These are phyloP conservation scores for Spinus pinus DNA, from an alignment of 2,797 vertebrate species.

Conservation along the genomic window DNA sequence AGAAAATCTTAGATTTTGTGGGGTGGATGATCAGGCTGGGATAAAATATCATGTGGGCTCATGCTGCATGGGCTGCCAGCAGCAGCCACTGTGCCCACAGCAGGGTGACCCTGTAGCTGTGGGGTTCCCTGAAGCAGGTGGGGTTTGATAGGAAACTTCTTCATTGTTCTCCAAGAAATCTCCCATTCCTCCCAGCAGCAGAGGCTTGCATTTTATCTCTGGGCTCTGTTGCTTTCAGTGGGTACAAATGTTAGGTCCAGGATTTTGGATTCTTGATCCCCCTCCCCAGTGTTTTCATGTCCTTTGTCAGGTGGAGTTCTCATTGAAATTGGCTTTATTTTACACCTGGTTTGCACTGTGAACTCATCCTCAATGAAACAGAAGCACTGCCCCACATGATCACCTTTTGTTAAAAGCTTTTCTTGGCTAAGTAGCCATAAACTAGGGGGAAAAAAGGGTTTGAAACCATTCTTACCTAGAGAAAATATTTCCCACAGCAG, in stretches of 20 bases:
- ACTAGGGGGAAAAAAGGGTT: background rate
- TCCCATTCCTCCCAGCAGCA: background rate
- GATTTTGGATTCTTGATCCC: background rate
- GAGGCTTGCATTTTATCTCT: background rate
- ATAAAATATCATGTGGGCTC: background rate
- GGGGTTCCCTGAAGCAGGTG: background rate
- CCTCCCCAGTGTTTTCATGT: background rate
- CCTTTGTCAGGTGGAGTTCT: background rate
- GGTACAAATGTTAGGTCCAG: background rate
- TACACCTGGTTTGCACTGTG: background rate
- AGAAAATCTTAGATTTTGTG: background rate
- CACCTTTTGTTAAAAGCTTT: background rate
- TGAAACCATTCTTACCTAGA: slow-evolving; percentile 80
- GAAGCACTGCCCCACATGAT: background rate
- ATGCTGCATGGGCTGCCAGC: background rate
- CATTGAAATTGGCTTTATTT: background rate
- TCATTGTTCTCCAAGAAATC: background rate
- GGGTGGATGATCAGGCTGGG: background rate
- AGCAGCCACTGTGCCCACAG: background rate
- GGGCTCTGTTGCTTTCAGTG: background rate
- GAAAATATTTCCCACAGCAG: slow-evolving; percentile 97
- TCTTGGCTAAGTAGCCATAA: background rate
- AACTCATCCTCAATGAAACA: background rate
- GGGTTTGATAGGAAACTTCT: background rate
- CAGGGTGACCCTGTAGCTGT: background rate